Evolutionary conservation across 2,888 invertebrate genomes (phyloP), one percentile per base, ranked within the genome.

Genomic region (Drosophila picticornis): DNA sequence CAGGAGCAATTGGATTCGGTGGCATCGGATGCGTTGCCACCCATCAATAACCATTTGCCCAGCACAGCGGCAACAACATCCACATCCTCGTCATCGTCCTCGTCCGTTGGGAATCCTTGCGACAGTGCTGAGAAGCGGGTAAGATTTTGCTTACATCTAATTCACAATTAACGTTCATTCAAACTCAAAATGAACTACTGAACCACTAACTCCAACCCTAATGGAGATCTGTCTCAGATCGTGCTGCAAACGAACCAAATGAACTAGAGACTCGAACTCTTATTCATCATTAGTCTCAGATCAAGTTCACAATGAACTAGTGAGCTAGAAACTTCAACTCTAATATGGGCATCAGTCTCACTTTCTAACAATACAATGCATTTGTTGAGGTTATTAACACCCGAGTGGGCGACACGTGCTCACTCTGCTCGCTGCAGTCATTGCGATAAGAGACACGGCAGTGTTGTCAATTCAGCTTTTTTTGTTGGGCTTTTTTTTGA

Each of bases 51-150:
- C 53, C 91, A 90, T 62, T 80, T 90, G 48, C 82, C 85, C 9
- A 83, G 71, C 43, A 74, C 90, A 32, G 83, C 91, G 11, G 82
- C 91, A 9, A 90, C 92, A 27, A 84, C 83, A 29, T 81, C 90
- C 29, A 89, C 92, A 56, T 88, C 87, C 16, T 84, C 88, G 25
- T 89, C 90, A 40, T 85, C 88, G 19, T 84, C 91, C 31, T 90
- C 92, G 25, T 91, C 91, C n/a, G 81, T 92, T 77, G 92, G 92
- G 19, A 93, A 93, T 88, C 93, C 93, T 60, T 93, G 93, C 63
- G 93, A 93, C 72, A 93, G 93, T 75, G 93, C 92, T 27, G 93
- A 93, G 63, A 93, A 93, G 81, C 91, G 93, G 90, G 93, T 93
- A 91, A 93, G 93, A 70, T 56, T 50, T 32, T 31, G 6, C 6